Percentiles rank a stretch among this genome's conserved stretches.
These are phyloP conservation scores for Muscidifurax raptorellus DNA, from an alignment of 1,140 invertebrate species.

Conservation along the genomic window DNA sequence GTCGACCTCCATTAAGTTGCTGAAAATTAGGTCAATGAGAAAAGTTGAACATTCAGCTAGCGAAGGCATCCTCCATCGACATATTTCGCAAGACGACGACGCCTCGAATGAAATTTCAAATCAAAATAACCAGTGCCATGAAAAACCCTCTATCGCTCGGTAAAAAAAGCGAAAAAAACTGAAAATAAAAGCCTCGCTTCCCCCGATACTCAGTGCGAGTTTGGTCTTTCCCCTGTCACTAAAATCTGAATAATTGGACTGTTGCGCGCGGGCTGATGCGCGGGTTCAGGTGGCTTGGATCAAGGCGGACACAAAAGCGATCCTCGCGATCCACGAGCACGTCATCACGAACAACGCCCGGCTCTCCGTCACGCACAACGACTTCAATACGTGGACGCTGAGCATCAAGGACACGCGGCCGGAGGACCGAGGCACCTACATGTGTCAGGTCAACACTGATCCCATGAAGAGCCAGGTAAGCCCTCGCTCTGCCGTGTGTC, in stretches of 20 bases:
- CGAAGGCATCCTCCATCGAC: not conserved
- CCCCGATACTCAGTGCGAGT: too few relatives aligned
- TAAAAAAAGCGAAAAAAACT: not conserved
- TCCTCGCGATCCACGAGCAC: conserved; percentile 93
- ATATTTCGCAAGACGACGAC: not conserved
- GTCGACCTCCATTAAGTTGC: not conserved
- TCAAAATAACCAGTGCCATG: not conserved
- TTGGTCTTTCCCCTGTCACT: not conserved
- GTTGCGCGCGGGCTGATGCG: conserved; percentile 11
- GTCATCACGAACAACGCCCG: conserved; percentile 93
- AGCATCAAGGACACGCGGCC: conserved; percentile 88
- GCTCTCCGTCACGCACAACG: conserved; percentile 90
- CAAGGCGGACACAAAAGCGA: conserved; percentile 93
- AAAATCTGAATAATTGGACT: conserved; percentile 23
- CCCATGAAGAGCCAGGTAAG: conserved; percentile 94
- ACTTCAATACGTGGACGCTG: conserved; percentile 91
- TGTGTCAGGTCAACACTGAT: conserved; percentile 96
- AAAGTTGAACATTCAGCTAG: not conserved
- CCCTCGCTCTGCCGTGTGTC: not conserved
- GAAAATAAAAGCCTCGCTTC: not conserved
- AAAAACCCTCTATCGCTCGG: not conserved
- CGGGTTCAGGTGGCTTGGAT: conserved; percentile 90
- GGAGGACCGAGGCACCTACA: conserved; percentile 90
- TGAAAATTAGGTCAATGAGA: not conserved
- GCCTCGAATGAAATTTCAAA: not conserved